Base-by-base conservation (phyloP, 2,797 vertebrate species). In the Schizothorax lantsangensis region DNA sequence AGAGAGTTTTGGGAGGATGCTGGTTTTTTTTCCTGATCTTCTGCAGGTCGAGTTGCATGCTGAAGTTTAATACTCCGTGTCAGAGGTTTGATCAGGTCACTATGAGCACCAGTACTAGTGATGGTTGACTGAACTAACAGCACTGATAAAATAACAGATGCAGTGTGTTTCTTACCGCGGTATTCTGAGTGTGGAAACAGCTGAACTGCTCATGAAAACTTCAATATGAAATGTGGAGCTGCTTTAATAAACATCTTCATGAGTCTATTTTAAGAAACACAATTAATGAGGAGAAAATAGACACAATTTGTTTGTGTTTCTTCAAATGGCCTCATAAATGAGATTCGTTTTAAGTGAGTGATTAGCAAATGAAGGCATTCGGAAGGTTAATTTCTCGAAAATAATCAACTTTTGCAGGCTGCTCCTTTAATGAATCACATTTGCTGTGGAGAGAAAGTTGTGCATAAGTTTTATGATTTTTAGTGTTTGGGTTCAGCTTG, bases 291-390 rank as follows among this genome's bases (percentile, higher is more conserved):
- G 79, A 66, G 26, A 66, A 66, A 80, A 80, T 15, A 33, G 40
- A 21, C 59, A 33, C 59, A 7, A 21, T 23, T 30, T 80, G 59
- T 47, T 81, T 66, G 43, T 23, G 26, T 36, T 66, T 47, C 62
- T 81, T 81, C 59, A 68, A 81, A 36, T 33, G 43, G 62, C 79
- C 26, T 81, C 43, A 9, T 66, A 81, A 81, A 81, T 68, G 17
- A 49, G 62, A 68, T 14, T 64, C 11, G 19, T 49, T 47, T 80
- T 68, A 68, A 36, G 11, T 23, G 17, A 5, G 19, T 81, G 62
- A 81, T 68, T 81, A 49, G 79, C 8, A 36, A 81, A 81, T 81
- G 62, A 80, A 68, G 79, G 40, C 26, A 47, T 68, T 33, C 43
- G 6, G 21, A 36, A 81, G 40, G 62, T 66, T 81, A 81, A 81